phyloP scores from a whole-genome alignment of 35 echinoderm and acorn worm genomes.

The Lytechinus pictus region DNA sequence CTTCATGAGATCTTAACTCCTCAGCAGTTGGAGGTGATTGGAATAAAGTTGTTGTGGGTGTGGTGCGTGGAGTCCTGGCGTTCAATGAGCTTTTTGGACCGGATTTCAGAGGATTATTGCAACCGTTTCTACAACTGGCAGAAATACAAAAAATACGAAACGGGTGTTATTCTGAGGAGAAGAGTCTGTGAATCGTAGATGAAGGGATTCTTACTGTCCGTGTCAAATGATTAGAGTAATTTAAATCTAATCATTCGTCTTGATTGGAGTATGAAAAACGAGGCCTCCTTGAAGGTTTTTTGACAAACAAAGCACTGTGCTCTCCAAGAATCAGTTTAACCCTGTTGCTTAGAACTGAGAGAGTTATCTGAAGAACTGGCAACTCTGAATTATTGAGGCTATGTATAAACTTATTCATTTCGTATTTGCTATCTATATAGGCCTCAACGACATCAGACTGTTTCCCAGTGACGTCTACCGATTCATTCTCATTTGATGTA shows the following conservation, averaged over 20 bases:
- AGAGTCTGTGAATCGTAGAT: background rate
- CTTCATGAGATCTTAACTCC: background rate
- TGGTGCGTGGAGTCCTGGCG: background rate
- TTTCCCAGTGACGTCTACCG: background rate
- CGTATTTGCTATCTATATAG: background rate
- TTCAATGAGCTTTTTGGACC: background rate
- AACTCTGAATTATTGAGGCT: background rate
- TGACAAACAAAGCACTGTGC: background rate
- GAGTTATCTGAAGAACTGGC: background rate
- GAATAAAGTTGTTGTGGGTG: background rate
- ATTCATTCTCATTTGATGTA: background rate
- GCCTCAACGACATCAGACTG: background rate
- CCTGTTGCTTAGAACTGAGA: background rate
- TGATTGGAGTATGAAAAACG: background rate
- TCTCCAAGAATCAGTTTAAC: background rate
- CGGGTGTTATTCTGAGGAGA: background rate
- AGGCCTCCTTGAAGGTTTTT: background rate
- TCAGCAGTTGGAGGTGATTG: background rate
- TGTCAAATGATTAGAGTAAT: background rate
- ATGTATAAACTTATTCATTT: no score
- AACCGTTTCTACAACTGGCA: background rate
- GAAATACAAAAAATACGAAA: background rate
- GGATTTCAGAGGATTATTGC: background rate
- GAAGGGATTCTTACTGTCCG: background rate
- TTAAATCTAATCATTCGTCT: background rate